phyloP scores from a whole-genome alignment of 2,888 invertebrate genomes.

The Aspidiotus rigidus region DNA sequence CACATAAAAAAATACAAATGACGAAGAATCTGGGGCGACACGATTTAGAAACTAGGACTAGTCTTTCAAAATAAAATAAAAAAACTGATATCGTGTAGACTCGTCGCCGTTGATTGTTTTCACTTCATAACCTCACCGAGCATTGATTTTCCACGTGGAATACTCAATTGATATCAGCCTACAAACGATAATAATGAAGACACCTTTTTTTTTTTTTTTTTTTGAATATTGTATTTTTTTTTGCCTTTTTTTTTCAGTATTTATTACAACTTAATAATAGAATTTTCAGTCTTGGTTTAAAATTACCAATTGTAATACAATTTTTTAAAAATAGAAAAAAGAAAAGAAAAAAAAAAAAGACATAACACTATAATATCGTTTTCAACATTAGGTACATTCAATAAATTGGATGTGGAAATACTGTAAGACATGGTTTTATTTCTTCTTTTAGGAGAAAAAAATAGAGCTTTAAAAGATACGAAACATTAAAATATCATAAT shows the following conservation, averaged over 20 bases:
- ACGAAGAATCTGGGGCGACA: no score
- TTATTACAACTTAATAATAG: conserved; percentile 26
- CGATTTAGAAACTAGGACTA: no score
- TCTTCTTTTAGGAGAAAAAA: background rate
- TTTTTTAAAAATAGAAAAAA: background rate
- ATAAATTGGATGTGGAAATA: conserved; percentile 21
- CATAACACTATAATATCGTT: conserved; percentile 18
- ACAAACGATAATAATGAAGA: no score
- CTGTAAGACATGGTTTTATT: conserved; percentile 12
- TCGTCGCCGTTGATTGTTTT: no score
- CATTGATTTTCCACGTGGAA: no score
- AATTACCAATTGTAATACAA: conserved; percentile 32
- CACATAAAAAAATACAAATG: no score
- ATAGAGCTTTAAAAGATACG: conserved; percentile 5
- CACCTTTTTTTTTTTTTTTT: background rate
- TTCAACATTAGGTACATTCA: background rate
- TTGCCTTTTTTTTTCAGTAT: background rate
- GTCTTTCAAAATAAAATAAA: no score
- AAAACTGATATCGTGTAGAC: no score
- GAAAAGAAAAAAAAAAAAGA: background rate
- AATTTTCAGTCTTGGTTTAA: conserved; percentile 31
- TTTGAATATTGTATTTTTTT: background rate
- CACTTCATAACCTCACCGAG: no score
- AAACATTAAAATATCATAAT: conserved; percentile 11
- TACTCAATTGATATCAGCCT: no score